Conservation (phyloP, 2,888 invertebrate species). For the Cheilosia urbana region DNA sequence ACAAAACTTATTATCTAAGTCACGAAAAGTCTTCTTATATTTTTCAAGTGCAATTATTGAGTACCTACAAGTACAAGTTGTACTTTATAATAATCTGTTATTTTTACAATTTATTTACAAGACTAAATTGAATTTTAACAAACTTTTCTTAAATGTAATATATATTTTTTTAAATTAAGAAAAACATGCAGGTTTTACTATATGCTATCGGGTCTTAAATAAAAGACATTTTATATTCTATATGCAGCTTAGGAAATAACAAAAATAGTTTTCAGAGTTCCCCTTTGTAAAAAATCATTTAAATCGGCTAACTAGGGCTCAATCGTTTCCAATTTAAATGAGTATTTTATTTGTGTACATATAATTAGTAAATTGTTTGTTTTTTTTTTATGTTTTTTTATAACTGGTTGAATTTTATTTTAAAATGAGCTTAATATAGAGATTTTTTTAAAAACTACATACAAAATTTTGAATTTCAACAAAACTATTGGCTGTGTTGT, state of each 20-base stretch:
- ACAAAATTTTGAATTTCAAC: too few relatives aligned
- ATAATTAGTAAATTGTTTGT: not conserved
- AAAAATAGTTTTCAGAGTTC: not conserved
- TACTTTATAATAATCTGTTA: not conserved
- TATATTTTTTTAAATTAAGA: not conserved
- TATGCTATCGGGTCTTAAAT: not conserved
- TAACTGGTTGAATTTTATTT: slow-evolving; percentile 1
- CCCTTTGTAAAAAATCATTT: slow-evolving; percentile 78
- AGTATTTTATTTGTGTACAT: slow-evolving; percentile 70
- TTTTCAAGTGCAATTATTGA: slow-evolving; percentile 14
- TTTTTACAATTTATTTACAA: slow-evolving; percentile 39
- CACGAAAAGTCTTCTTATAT: slow-evolving; percentile 10
- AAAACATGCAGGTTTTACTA: not conserved
- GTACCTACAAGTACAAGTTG: too few relatives aligned
- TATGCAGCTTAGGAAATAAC: not conserved
- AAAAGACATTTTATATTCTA: not conserved
- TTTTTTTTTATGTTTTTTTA: not conserved
- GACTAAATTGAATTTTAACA: not conserved
- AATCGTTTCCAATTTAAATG: slow-evolving; percentile 82
- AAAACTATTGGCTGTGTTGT: too few relatives aligned
- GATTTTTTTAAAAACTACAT: too few relatives aligned
- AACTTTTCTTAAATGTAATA: not conserved
- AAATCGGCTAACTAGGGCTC: slow-evolving; percentile 83
- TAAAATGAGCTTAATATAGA: slow-evolving; percentile 4
- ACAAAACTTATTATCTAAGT: slow-evolving; percentile 24